Base-by-base conservation (phyloP, 2,797 vertebrate genomes). In the Periophthalmus magnuspinnatus region DNA sequence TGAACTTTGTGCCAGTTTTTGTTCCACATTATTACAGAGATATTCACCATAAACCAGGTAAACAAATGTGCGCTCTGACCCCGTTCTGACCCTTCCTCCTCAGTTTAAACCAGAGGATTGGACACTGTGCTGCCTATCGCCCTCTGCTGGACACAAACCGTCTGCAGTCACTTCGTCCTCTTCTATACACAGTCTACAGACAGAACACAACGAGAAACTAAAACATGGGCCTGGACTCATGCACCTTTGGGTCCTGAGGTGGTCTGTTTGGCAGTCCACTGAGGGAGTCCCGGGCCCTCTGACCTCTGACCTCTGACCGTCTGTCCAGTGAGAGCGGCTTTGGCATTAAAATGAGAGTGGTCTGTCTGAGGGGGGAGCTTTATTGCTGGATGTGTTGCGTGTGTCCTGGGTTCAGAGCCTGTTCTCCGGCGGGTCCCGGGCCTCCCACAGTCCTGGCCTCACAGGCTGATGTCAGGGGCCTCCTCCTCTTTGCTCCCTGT, bases 361-460 rank as follows among this genome's bases (percentile, higher is more conserved):
- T 34, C 36, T n/a, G 65, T 68, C 50, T 7, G 21, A 56, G 45
- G 55, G 6, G n/a, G 48, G 34, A 65, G 36, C 54, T 71, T 58
- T 9, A n/a, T 54, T 57, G 34, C 17, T 24, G 55, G 32, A 47
- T 68, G 72, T 48, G 7, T 1, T n/a, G 65, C 50, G 6, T 54
- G 34, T 28, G 1, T 36, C 0, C 17, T 28, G 24, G 72, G 69
- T 72, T 74, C 71, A 67, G 75, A 55, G 45, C 52, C 76, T 21
- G 5, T 54, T 58, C 65, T 61, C 34, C 28, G 33, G 64, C 59
- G 24, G 81, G 84, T 76, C 83, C 77, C 22, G 60, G 72, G 72
- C 83, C 85, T 70, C 67, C 74, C 74, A 36, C 32, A 68, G 79
- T 72, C 85, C 78, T 83, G 78, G 83, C 76, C 19, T 87, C 83